A percentile compares a stretch with the other conserved stretches of the same genome.
Evolutionary conservation across 2,888 invertebrate species (phyloP).

Genomic region (Orgyia antiqua): DNA sequence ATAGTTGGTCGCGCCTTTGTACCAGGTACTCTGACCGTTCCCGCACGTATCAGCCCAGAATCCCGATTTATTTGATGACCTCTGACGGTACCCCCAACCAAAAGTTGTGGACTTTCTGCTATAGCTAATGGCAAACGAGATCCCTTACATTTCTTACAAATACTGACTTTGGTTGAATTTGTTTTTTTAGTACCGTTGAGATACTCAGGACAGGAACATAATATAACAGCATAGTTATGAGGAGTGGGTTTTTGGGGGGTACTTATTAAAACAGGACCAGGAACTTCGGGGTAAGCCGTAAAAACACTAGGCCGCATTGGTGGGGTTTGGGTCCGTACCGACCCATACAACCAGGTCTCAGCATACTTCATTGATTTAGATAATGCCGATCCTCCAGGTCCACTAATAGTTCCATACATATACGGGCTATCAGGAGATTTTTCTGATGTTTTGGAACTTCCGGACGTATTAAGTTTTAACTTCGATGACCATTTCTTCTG

Average conservation of each 20-base stretch:
- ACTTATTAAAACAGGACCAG: conserved; percentile 69
- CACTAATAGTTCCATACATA: conserved; percentile 71
- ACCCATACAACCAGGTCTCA: conserved; percentile 91
- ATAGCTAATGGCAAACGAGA: conserved; percentile 84
- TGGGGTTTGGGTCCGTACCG: conserved; percentile 79
- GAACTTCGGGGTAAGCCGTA: conserved; percentile 64
- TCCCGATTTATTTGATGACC: conserved; percentile 69
- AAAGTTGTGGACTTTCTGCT: conserved; percentile 75
- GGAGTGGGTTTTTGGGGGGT: conserved; percentile 77
- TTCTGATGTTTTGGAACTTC: conserved; percentile 64
- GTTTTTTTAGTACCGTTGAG: conserved; percentile 86
- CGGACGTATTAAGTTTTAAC: conserved; percentile 78
- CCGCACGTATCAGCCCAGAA: conserved; percentile 73
- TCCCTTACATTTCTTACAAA: conserved; percentile 91
- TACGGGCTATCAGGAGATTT: conserved; percentile 69
- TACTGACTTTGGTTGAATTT: conserved; percentile 84
- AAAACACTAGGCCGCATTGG: conserved; percentile 69
- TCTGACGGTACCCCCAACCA: conserved; percentile 81
- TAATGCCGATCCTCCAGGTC: conserved; percentile 83
- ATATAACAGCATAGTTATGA: conserved; percentile 83
- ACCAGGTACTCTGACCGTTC: conserved; percentile 81
- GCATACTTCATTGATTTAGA: conserved; percentile 91
- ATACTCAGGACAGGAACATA: conserved; percentile 90
- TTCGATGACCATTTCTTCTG: conserved; percentile 86
- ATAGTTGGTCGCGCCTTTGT: conserved; percentile 81